phyloP scores from a whole-genome alignment of 2,113 vertebrate genomes.

The Eulemur rufifrons region DNA sequence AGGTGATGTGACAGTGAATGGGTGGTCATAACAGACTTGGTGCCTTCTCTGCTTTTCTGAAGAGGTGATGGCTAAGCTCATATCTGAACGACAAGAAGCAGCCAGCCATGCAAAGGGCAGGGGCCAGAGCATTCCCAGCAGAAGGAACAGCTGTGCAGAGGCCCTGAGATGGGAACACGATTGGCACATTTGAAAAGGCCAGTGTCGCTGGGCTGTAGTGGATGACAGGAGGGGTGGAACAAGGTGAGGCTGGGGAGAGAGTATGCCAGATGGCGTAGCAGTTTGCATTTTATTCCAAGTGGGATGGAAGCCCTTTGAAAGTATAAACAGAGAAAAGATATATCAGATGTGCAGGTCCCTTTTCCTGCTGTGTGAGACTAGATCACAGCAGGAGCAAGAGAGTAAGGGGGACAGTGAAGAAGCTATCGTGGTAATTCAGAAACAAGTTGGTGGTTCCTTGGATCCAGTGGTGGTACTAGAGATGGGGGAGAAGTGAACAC shows the following conservation, averaged over 20 bases:
- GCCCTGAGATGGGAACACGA: background rate
- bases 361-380: background rate
- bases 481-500: background rate
- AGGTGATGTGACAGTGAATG: background rate
- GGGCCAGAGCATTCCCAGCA: slow-evolving; percentile 10
- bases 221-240: slow-evolving; percentile 9
- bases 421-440: background rate
- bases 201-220: background rate
- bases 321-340: background rate
- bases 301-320: slow-evolving; percentile 17
- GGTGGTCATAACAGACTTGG: background rate
- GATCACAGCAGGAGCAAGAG: background rate
- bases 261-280: slow-evolving; percentile 27
- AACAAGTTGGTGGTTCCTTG: background rate
- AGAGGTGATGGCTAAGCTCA: slow-evolving; percentile 25
- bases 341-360: background rate
- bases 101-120: slow-evolving; percentile 19
- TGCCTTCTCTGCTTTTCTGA: slow-evolving; percentile 12
- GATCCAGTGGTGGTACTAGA: background rate
- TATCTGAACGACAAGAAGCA: slow-evolving; percentile 39
- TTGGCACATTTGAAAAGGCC: slow-evolving; percentile 55
- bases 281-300: slow-evolving; percentile 49
- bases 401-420: background rate
- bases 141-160: slow-evolving; percentile 49
- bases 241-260: background rate